These are phyloP conservation scores for Drosophila koepferae DNA, from an alignment of 2,888 invertebrate genomes.

Conservation along the genomic window DNA sequence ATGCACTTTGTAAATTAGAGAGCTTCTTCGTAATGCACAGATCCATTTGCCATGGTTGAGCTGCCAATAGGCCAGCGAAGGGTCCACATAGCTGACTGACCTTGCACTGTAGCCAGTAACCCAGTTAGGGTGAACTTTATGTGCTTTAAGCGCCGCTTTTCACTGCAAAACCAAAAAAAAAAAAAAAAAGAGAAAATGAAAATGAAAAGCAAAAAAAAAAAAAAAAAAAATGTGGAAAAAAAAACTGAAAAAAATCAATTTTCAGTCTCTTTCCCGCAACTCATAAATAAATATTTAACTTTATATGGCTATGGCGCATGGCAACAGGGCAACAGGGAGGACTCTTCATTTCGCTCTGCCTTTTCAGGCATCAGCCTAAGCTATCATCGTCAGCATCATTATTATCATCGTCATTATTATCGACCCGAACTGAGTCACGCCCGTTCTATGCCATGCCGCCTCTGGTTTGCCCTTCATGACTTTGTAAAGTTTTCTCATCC, in stretches of 20 bases:
- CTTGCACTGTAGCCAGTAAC: slow-evolving; percentile 27
- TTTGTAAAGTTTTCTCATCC: slow-evolving; percentile 14
- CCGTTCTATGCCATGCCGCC: slow-evolving; percentile 3
- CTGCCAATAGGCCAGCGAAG: slow-evolving; percentile 22
- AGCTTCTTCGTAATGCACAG: slow-evolving; percentile 12
- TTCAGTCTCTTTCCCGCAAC: slow-evolving; percentile 23
- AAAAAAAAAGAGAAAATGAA: slow-evolving; percentile 9
- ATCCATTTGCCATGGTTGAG: slow-evolving; percentile 5
- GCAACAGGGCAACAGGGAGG: slow-evolving; percentile 24
- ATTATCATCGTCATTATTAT: slow-evolving; percentile 3
- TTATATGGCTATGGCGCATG: slow-evolving; percentile 44
- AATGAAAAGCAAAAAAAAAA: background rate
- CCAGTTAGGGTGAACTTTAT: slow-evolving; percentile 25
- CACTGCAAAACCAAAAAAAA: slow-evolving; percentile 9
- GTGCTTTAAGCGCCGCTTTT: slow-evolving; percentile 14
- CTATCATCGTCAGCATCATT: slow-evolving; percentile 14
- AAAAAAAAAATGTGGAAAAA: background rate
- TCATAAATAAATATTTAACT: slow-evolving; percentile 44
- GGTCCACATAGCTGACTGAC: slow-evolving; percentile 24
- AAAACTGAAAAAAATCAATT: slow-evolving; percentile 32
- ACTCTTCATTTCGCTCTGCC: slow-evolving; percentile 11
- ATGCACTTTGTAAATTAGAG: slow-evolving; percentile 7
- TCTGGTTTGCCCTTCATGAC: slow-evolving; percentile 2
- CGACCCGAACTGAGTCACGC: slow-evolving; percentile 37
- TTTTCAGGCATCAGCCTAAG: slow-evolving; percentile 9